These are phyloP conservation scores for Fukomys damarensis DNA, from an alignment of 2,113 vertebrate species.

Conservation along the genomic window DNA sequence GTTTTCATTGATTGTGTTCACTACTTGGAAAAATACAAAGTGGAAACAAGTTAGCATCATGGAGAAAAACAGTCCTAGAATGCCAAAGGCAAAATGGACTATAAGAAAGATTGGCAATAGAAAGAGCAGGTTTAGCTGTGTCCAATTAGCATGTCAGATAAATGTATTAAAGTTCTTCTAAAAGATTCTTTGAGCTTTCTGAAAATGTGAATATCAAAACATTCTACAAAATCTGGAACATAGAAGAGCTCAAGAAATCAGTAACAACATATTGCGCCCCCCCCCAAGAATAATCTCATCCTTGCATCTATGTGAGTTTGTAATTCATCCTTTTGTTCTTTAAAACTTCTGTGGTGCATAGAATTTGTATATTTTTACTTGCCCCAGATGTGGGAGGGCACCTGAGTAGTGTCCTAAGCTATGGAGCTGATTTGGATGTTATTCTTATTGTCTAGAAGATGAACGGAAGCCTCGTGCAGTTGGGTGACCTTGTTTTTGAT, in stretches of 20 bases:
- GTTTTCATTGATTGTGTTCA: conserved; percentile 51
- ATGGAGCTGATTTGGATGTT: neutral
- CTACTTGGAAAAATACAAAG: conserved; percentile 51
- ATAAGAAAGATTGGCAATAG: neutral
- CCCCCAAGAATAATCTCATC: neutral
- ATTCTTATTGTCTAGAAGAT: neutral
- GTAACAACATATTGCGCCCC: neutral
- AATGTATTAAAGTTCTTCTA: neutral
- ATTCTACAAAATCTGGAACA: neutral
- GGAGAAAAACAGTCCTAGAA: conserved; percentile 44
- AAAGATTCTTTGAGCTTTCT: neutral
- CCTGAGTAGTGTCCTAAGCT: neutral
- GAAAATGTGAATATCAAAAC: neutral
- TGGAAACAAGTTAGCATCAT: neutral
- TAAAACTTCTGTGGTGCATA: neutral
- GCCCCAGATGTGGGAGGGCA: neutral
- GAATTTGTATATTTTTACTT: neutral
- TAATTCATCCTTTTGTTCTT: neutral
- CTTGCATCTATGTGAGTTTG: neutral
- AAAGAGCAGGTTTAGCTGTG: neutral
- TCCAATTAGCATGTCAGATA: neutral
- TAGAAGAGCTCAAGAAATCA: neutral
- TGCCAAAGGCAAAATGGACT: neutral
- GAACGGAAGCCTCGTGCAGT: neutral
- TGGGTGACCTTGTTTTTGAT: neutral